A percentile compares a stretch with the other conserved stretches of the same genome.
phyloP scores from a whole-genome alignment of 2,113 vertebrate genomes.

The Amphilophus citrinellus region DNA sequence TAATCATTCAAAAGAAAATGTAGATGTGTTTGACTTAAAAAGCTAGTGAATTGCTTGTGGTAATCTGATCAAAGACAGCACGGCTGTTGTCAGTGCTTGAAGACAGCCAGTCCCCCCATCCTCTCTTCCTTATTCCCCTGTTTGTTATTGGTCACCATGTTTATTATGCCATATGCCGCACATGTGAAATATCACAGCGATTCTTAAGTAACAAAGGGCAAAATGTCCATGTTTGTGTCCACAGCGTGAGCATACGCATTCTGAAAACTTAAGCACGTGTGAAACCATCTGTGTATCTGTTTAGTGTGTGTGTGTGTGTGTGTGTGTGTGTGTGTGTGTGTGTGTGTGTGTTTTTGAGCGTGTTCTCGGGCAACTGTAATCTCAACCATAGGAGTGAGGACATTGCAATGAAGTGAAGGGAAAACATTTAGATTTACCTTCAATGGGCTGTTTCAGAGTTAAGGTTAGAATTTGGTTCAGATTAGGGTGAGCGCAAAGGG shows the following conservation, averaged over 20 bases:
- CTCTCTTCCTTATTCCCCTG: slow-evolving; percentile 12
- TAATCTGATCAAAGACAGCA: slow-evolving; percentile 61
- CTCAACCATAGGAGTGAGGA: neutral
- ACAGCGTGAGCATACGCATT: slow-evolving; percentile 34
- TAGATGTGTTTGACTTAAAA: slow-evolving; percentile 2
- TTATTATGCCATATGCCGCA: slow-evolving; percentile 58
- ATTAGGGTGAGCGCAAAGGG: neutral
- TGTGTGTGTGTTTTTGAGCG: neutral
- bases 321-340: neutral
- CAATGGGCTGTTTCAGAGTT: neutral
- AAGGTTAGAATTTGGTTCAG: neutral
- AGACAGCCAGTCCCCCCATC: slow-evolving; percentile 15
- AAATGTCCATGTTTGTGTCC: slow-evolving; percentile 56
- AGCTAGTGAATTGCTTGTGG: slow-evolving; percentile 14
- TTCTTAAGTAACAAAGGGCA: slow-evolving; percentile 53
- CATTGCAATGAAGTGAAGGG: neutral
- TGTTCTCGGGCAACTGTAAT: neutral
- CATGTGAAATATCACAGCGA: slow-evolving; percentile 58
- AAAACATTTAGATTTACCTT: neutral
- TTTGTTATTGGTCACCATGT: slow-evolving; percentile 60
- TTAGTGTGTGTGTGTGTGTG: slow-evolving; percentile 9
- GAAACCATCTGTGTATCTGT: slow-evolving; percentile 41
- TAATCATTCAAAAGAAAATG: slow-evolving; percentile 23
- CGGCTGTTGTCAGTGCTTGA: slow-evolving; percentile 50
- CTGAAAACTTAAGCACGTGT: slow-evolving; percentile 32